Evolutionary conservation across 2,113 vertebrate species (phyloP), one percentile per base, ranked within the genome.

Genomic region (Glareola pratincola): DNA sequence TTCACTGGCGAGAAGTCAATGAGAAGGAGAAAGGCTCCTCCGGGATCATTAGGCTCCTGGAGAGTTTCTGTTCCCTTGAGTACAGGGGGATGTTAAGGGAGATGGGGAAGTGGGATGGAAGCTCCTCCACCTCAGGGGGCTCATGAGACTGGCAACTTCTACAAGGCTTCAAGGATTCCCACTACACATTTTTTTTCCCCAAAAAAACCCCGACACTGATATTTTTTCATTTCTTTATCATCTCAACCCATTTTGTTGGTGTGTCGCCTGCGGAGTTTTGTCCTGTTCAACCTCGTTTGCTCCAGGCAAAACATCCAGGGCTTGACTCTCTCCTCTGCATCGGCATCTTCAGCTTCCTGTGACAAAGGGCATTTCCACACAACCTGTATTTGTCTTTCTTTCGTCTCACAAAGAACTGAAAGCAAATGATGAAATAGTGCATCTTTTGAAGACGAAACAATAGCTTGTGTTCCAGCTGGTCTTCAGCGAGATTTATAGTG

Each of bases 141-240:
- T 90, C 57, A 56, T 14, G 37, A 34, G 43, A 50, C 64, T 91
- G 87, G 24, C 50, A 84, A 10, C 43, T 51, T 8, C 66, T 67
- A 27, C 37, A 43, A 34, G 17, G 29, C 4, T 51, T 15, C 29
- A 77, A 64, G 62, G 8, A 56, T 13, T 68, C 62, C 39, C 14
- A 47, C 24, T 68, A 18, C 7, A 53, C 19, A 1, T 36, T 62
- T 17, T 26, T 60, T 21, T 2, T 3, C 39, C 26, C 4, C 22
- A 27, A 36, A 34, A 54, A 4, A n/a, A n/a, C n/a, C n/a, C 2
- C 60, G 43, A 0, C 10, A 22, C 22, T 10, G 48, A 15, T 41
- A 29, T 81, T 91, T 74, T 74, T 84, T 34, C 1, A 8, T 78
- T 90, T 72, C 67, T 69, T 64, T 83, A 10, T 51, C 34, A 36